Evolutionary conservation across 2,888 invertebrate genomes (phyloP).

Genomic region (Aspidiotus rigidus): DNA sequence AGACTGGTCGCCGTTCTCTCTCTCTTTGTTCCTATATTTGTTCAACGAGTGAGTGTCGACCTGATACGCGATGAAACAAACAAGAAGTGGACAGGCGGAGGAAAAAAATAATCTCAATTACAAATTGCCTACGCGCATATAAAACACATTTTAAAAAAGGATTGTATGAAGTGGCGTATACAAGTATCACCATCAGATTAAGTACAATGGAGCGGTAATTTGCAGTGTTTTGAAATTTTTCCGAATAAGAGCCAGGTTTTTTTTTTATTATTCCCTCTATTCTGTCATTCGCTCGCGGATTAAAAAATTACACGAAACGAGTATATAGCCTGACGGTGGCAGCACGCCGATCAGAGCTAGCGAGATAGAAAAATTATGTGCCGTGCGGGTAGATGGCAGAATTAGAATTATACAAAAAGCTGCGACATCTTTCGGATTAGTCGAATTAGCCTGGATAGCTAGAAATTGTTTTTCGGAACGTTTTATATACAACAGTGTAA

Average conservation of each 20-base stretch:
- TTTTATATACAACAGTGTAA: no score
- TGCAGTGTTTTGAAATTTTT: background rate
- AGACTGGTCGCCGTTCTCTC: background rate
- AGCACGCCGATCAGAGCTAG: no score
- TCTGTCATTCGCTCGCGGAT: no score
- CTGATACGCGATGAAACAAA: background rate
- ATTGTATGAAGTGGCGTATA: background rate
- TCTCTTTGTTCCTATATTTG: background rate
- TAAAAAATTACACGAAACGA: no score
- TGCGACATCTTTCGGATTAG: no score
- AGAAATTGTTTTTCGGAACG: no score
- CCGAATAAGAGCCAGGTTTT: background rate
- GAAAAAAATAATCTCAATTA: background rate
- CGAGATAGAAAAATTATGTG: no score
- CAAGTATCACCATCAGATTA: slow-evolving; percentile 1
- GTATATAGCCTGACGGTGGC: no score
- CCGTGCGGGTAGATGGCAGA: no score
- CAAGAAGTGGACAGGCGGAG: background rate
- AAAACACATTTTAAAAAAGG: background rate
- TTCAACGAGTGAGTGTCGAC: background rate
- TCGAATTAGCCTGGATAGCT: no score
- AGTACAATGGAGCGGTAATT: slow-evolving; percentile 1
- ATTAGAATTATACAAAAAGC: no score
- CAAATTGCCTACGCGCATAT: slow-evolving; percentile 1
- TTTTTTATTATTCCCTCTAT: no score